Evolutionary conservation across 2,113 vertebrate species (phyloP), one percentile per base, ranked within the genome.

Genomic region (Zapus hudsonius): DNA sequence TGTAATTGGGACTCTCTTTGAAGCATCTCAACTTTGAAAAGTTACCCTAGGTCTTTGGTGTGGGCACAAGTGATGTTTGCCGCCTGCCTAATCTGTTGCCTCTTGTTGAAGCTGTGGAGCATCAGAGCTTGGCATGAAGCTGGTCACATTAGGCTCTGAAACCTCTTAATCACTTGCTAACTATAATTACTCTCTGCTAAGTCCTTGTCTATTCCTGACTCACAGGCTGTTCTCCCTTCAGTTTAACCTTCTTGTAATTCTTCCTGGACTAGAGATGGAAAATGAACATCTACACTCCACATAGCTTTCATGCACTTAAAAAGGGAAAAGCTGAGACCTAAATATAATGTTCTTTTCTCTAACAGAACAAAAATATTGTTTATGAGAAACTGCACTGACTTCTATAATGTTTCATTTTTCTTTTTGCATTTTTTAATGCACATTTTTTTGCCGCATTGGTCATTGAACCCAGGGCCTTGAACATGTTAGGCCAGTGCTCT

Each of bases 181-280:
- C 59, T 94, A 89, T 90, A 94, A 95, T 90, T 92, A 93, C 7
- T 88, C 47, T 93, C 70, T 95, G 74, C 42, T 92, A 93, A 94
- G 84, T 83, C 70, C 64, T 87, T 61, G 86, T 90, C 75, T 96
- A 89, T 86, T 95, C n/a, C n/a, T 67, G 61, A 91, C 66, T 89
- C 38, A 81, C 69, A 92, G 63, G 78, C 73, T 96, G n/a, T 73
- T 90, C 57, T 64, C 86, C 86, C 52, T 89, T 92, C 44, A 83
- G 19, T 61, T 90, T 94, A 86, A 89, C 85, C 42, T 96, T 88
- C 42, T 86, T 36, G 25, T 83, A 69, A 52, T 78, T 92, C 89
- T 94, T 95, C 66, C 87, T 92, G 75, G 33, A 87, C 72, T 84
- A 31, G 95, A 31, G 42, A 20, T 75, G 17, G 59, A 76, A 8